A percentile compares a stretch with the other conserved stretches of the same genome.
Conservation (phyloP, 2,113 vertebrate genomes). For the Zootoca vivipara region DNA sequence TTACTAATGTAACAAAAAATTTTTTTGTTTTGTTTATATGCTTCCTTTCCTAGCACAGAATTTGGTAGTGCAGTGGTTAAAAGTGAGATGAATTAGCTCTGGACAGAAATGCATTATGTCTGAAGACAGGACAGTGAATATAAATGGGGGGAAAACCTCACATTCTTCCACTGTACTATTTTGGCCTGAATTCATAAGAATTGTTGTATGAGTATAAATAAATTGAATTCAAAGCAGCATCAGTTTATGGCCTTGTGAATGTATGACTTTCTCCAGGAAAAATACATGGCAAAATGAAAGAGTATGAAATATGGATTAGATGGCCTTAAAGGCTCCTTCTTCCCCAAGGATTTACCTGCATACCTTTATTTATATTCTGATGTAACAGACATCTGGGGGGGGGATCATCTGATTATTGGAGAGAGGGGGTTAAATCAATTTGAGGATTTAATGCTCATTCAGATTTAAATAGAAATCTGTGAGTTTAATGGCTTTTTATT, state of each 20-base stretch:
- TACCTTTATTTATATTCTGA: slow-evolving; percentile 67
- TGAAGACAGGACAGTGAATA: slow-evolving; percentile 55
- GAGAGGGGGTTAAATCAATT: slow-evolving; percentile 62
- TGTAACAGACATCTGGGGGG: slow-evolving; percentile 62
- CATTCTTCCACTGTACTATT: slow-evolving; percentile 51
- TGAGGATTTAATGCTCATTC: slow-evolving; percentile 61
- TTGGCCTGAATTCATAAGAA: slow-evolving; percentile 42
- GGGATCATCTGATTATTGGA: slow-evolving; percentile 65
- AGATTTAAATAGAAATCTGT: slow-evolving; percentile 54
- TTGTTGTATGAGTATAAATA: slow-evolving; percentile 23
- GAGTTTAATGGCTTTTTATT: slow-evolving; percentile 61
- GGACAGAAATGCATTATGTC: slow-evolving; percentile 64
- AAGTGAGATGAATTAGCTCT: slow-evolving; percentile 70
- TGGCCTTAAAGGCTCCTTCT: slow-evolving; percentile 59
- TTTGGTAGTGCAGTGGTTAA: slow-evolving; percentile 62
- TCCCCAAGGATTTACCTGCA: slow-evolving; percentile 62
- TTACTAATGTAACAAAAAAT: slow-evolving; percentile 40
- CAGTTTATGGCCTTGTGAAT: slow-evolving; percentile 50
- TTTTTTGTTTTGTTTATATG: slow-evolving; percentile 12
- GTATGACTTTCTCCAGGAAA: slow-evolving; percentile 60
- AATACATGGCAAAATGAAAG: slow-evolving; percentile 48
- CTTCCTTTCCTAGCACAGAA: slow-evolving; percentile 33
- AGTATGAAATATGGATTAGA: slow-evolving; percentile 71
- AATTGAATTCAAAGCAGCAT: slow-evolving; percentile 58
- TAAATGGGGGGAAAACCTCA: slow-evolving; percentile 37